A percentile compares a stretch with the other conserved stretches of the same genome.
Evolutionary conservation across 2,888 invertebrate species (phyloP).

Genomic region (Apotomis turbidana): DNA sequence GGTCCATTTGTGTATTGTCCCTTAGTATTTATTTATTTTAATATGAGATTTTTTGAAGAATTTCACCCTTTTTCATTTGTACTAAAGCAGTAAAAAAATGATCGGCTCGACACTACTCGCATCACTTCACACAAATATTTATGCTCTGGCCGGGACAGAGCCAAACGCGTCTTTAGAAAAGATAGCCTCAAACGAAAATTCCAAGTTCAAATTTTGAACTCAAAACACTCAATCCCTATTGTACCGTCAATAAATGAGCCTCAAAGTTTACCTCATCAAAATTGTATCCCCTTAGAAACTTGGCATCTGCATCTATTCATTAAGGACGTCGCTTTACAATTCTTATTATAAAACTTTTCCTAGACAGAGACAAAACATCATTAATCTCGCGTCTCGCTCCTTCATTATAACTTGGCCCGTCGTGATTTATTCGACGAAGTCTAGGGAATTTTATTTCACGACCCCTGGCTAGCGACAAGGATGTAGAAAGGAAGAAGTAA

Average conservation of each 20-base stretch:
- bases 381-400: slow-evolving; percentile 54
- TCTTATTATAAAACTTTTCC: slow-evolving; percentile 40
- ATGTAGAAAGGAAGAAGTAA: slow-evolving; percentile 2
- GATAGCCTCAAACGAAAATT: too few species aligned
- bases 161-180: too few species aligned
- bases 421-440: slow-evolving; percentile 56
- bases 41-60: too few species aligned
- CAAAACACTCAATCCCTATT: slow-evolving; percentile 8
- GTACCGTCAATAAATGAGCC: slow-evolving; percentile 6
- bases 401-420: slow-evolving; percentile 49
- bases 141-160: too few species aligned
- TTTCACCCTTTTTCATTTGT: too few species aligned
- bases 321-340: slow-evolving; percentile 30
- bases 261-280: slow-evolving; percentile 32
- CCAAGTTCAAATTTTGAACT: neutral
- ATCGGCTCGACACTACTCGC: too few species aligned
- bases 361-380: slow-evolving; percentile 46
- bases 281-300: slow-evolving; percentile 14
- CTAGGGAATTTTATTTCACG: slow-evolving; percentile 49
- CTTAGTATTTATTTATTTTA: too few species aligned
- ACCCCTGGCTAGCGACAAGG: slow-evolving; percentile 32
- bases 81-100: too few species aligned
- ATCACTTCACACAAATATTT: too few species aligned
- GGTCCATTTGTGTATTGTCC: too few species aligned
- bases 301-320: slow-evolving; percentile 34